Conservation (phyloP, 2,113 vertebrate species). For the Bucco capensis region DNA sequence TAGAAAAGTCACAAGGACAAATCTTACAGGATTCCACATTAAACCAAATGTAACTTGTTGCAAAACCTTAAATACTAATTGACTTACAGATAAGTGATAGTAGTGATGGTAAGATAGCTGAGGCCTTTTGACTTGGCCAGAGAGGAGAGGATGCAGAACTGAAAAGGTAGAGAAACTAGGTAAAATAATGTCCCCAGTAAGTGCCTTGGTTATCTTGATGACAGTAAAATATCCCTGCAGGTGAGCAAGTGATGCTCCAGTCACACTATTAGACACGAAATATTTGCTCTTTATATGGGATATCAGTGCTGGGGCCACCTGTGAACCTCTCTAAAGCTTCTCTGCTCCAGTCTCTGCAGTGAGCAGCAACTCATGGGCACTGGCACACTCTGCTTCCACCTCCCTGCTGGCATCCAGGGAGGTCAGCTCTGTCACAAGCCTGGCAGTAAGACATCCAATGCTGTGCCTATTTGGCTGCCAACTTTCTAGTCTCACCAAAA, state of each 20-base stretch:
- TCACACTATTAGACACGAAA: not conserved
- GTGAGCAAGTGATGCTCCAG: not conserved
- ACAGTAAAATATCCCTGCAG: not conserved
- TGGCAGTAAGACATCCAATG: conserved; percentile 3
- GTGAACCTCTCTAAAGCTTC: not conserved
- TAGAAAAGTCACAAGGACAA: conserved; percentile 15
- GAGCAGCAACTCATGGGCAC: not conserved
- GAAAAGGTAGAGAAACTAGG: not conserved
- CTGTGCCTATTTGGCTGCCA: conserved; percentile 37
- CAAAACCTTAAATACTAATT: not conserved
- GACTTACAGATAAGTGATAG: not conserved
- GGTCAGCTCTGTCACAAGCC: conserved; percentile 43
- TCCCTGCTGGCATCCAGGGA: not conserved
- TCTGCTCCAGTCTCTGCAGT: not conserved
- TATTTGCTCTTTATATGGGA: not conserved
- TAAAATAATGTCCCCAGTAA: not conserved
- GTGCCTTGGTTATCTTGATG: accelerated
- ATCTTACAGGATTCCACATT: not conserved
- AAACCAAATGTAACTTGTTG: not conserved
- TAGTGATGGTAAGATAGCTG: not conserved
- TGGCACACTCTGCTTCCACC: not conserved
- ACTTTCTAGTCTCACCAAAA: conserved; percentile 40
- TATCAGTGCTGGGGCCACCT: not conserved
- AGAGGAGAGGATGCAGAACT: not conserved
- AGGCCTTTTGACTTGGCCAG: not conserved